Percentiles rank a stretch among this genome's conserved stretches.
Conservation (phyloP, 2,113 vertebrate genomes). For the Dasyornis broadbenti region DNA sequence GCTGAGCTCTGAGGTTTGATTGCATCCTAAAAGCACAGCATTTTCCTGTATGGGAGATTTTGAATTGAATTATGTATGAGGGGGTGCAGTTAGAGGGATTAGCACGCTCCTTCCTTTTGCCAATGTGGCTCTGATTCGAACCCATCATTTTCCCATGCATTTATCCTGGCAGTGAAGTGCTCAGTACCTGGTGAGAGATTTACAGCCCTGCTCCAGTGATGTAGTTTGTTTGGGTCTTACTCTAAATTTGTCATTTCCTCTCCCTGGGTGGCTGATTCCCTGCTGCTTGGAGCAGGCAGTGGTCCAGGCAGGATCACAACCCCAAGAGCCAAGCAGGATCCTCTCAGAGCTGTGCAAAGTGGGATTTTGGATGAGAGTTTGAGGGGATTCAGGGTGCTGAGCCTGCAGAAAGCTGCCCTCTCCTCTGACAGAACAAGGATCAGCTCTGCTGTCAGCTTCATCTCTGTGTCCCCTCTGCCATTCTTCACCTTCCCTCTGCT, state of each 20-base stretch:
- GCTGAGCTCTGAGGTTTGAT: background rate
- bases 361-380: background rate
- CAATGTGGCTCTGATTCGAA: background rate
- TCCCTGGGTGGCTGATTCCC: background rate
- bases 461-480: background rate
- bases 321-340: background rate
- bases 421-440: background rate
- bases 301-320: background rate
- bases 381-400: background rate
- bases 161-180: background rate
- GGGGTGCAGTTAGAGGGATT: background rate
- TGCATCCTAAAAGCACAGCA: background rate
- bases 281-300: background rate
- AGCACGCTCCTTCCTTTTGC: background rate
- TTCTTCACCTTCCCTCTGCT: background rate
- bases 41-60: background rate
- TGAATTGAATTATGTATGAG: background rate
- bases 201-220: background rate
- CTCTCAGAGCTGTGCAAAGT: background rate
- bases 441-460: background rate
- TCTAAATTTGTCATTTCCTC: background rate
- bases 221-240: background rate
- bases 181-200: background rate
- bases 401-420: background rate
- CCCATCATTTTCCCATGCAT: background rate